Conservation (phyloP, 2,888 invertebrate species). For the Phanerotoma sp. region DNA sequence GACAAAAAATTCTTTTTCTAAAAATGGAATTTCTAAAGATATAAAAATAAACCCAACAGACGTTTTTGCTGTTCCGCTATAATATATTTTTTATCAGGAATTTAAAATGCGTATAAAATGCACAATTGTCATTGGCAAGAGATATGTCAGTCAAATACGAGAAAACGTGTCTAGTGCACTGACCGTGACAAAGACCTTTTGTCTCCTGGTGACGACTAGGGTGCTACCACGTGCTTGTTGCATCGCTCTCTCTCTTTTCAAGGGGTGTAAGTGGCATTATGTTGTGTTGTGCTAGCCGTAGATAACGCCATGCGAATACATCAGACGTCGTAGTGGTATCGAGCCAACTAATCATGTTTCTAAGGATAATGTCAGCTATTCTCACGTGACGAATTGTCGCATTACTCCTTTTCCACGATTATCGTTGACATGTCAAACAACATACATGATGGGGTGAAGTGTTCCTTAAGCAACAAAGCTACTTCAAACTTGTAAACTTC, state of each 20-base stretch:
- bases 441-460: too few relatives aligned
- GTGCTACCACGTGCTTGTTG: conserved; percentile 11
- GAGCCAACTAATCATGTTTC: conserved; percentile 35
- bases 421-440: too few relatives aligned
- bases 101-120: background rate
- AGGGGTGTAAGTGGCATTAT: conserved; percentile 20
- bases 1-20: too few relatives aligned
- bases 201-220: conserved; percentile 24
- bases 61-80: background rate
- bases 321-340: conserved; percentile 28
- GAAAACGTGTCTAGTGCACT: conserved; percentile 11
- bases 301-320: conserved; percentile 21
- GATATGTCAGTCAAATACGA: conserved; percentile 13
- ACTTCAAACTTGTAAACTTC: too few relatives aligned
- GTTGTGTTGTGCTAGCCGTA: conserved; percentile 13
- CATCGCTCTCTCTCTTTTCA: conserved; percentile 11
- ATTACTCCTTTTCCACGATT: background rate
- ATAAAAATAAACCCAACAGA: too few relatives aligned
- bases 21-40: too few relatives aligned
- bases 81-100: too few relatives aligned
- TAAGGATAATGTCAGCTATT: conserved; percentile 38
- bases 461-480: too few relatives aligned
- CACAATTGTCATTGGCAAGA: background rate
- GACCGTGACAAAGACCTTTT: conserved; percentile 36
- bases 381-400: conserved; percentile 2